These are phyloP conservation scores for Stegodyphus mimosarum DNA, from an alignment of 1,140 invertebrate genomes.

Conservation along the genomic window DNA sequence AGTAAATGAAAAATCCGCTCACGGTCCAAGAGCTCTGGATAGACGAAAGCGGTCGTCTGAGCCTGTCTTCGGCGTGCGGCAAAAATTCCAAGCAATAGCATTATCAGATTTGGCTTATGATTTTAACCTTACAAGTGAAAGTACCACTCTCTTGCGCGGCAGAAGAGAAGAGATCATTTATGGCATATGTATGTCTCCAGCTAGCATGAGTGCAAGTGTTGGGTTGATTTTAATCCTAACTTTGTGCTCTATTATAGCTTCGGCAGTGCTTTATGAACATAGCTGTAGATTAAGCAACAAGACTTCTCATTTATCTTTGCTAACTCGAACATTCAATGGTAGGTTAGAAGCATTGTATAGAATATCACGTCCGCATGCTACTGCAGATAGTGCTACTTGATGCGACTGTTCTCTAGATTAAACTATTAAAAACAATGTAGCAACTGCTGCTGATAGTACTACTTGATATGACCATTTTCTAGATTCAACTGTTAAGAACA, in stretches of 20 bases:
- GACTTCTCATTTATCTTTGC: constrained; percentile 32
- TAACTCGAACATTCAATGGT: constrained; percentile 36
- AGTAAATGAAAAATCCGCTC: constrained; percentile 62
- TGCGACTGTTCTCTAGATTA: background rate
- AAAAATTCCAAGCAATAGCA: constrained; percentile 89
- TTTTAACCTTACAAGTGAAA: constrained; percentile 81
- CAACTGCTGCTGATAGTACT: too few relatives aligned
- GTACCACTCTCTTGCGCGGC: constrained; percentile 77
- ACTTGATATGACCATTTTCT: too few relatives aligned
- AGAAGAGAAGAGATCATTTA: constrained; percentile 80
- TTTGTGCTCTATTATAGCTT: constrained; percentile 41
- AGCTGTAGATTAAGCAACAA: constrained; percentile 34
- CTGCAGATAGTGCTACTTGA: background rate
- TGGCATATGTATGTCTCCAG: constrained; percentile 89
- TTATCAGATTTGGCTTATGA: constrained; percentile 91
- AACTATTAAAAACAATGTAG: background rate
- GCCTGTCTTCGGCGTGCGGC: constrained; percentile 83
- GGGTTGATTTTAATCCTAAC: constrained; percentile 45
- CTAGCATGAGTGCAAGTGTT: constrained; percentile 77
- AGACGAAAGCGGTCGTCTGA: constrained; percentile 73
- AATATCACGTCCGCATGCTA: constrained; percentile 4
- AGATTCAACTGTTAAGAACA: too few relatives aligned
- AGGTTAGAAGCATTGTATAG: constrained; percentile 35
- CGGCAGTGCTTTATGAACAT: constrained; percentile 36
- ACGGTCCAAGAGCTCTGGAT: constrained; percentile 63